Percentiles rank a stretch among this genome's conserved stretches.
Conservation (phyloP, 2,113 vertebrate genomes). For the Tetrao urogallus region DNA sequence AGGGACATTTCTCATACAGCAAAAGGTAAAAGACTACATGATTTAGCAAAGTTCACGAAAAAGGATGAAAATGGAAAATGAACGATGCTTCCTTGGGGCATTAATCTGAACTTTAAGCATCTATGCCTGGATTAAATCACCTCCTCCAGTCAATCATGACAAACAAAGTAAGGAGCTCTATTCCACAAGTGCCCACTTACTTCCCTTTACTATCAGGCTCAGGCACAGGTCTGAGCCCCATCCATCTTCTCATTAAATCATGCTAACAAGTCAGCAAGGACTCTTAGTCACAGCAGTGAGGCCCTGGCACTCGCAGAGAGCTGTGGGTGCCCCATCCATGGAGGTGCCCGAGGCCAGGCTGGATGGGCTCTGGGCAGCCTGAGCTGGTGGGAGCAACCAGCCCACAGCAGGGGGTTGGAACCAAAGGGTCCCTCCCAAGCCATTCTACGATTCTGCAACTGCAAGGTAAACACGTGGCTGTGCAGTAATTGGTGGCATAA, state of each 20-base stretch:
- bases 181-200: rapidly evolving
- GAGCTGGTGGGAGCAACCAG: too few species aligned
- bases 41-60: background rate
- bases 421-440: too few species aligned
- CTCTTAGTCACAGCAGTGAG: too few species aligned
- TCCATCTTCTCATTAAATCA: background rate
- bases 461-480: rapidly evolving
- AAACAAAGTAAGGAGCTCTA: background rate
- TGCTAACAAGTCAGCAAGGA: background rate
- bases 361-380: too few species aligned
- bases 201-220: background rate
- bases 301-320: too few species aligned
- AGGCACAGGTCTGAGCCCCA: background rate
- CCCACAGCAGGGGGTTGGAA: too few species aligned
- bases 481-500: rapidly evolving
- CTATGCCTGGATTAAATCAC: background rate
- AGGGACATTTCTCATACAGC: background rate
- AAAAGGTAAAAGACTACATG: rapidly evolving
- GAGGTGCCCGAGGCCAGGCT: too few species aligned
- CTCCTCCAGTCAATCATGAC: background rate
- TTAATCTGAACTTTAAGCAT: background rate
- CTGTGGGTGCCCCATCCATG: too few species aligned
- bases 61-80: background rate
- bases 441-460: background rate
- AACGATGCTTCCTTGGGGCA: background rate